phyloP scores from a whole-genome alignment of 2,888 invertebrate genomes.

The Anorthoa munda region DNA sequence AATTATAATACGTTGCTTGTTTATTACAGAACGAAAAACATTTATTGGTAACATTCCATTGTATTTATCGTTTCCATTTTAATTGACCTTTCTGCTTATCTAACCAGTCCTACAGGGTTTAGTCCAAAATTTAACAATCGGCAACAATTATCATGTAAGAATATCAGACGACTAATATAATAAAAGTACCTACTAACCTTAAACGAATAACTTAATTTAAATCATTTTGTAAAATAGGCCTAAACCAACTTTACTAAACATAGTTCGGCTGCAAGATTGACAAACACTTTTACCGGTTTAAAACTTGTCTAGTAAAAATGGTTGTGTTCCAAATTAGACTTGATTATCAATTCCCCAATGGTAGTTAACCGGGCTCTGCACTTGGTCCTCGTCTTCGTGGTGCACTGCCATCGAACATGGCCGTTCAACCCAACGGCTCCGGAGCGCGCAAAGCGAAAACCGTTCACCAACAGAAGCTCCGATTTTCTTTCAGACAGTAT shows the following conservation, averaged over 20 bases:
- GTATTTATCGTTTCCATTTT: not conserved
- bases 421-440: constrained; percentile 57
- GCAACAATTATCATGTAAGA: not conserved
- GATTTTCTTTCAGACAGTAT: constrained; percentile 40
- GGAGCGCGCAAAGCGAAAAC: constrained; percentile 67
- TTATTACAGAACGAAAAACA: constrained; percentile 8
- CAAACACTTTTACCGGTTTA: not conserved
- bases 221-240: no score
- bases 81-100: not conserved
- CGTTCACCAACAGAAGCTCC: constrained; percentile 56
- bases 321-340: constrained; percentile 53
- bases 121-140: not conserved
- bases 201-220: not conserved
- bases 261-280: not conserved
- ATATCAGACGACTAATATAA: not conserved
- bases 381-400: constrained; percentile 66
- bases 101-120: no score
- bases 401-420: constrained; percentile 72
- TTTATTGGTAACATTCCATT: constrained; percentile 11
- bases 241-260: not conserved
- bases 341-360: constrained; percentile 42
- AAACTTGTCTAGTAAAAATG: constrained; percentile 38
- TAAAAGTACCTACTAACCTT: not conserved
- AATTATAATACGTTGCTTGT: constrained; percentile 47
- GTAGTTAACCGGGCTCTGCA: constrained; percentile 71